Percentiles rank a stretch among this genome's conserved stretches.
phyloP scores from a whole-genome alignment of 2,888 invertebrate genomes.

The Girardia tigrina region DNA sequence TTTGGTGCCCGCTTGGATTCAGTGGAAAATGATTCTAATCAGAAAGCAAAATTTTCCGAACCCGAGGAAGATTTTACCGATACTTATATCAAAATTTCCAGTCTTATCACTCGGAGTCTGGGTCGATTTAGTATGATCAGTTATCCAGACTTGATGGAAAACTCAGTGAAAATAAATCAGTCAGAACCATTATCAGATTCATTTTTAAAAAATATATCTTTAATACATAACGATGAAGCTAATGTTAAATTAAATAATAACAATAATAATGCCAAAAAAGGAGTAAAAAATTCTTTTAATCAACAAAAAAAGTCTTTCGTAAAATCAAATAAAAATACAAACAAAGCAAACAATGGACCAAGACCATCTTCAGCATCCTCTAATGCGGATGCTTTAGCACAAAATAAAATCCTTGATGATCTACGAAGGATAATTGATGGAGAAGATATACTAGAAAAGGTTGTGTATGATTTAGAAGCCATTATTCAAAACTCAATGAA shows the following conservation, averaged over 20 bases:
- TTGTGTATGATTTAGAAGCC: conserved; percentile 65
- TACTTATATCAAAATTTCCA: neutral
- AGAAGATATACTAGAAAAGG: conserved; percentile 55
- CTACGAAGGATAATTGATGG: conserved; percentile 60
- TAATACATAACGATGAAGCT: neutral
- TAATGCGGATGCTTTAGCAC: neutral
- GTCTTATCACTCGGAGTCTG: conserved; percentile 53
- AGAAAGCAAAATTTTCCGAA: neutral
- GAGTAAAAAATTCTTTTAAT: neutral
- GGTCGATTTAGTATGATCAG: conserved; percentile 63
- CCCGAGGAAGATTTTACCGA: neutral
- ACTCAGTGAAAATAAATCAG: conserved; percentile 41
- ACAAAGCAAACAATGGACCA: neutral
- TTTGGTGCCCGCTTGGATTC: no score
- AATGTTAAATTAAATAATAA: neutral
- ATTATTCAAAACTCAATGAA: no score
- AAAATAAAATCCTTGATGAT: conserved; percentile 54
- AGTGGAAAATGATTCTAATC: neutral
- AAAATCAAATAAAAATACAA: neutral
- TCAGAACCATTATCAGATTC: neutral
- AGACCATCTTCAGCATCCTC: neutral
- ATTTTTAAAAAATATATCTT: neutral
- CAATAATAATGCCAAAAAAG: neutral
- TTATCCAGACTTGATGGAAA: conserved; percentile 62
- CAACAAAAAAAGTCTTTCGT: neutral